Evolutionary conservation across 2,113 vertebrate genomes (phyloP), one percentile per base, ranked within the genome.

Genomic region (Tor tambroides): DNA sequence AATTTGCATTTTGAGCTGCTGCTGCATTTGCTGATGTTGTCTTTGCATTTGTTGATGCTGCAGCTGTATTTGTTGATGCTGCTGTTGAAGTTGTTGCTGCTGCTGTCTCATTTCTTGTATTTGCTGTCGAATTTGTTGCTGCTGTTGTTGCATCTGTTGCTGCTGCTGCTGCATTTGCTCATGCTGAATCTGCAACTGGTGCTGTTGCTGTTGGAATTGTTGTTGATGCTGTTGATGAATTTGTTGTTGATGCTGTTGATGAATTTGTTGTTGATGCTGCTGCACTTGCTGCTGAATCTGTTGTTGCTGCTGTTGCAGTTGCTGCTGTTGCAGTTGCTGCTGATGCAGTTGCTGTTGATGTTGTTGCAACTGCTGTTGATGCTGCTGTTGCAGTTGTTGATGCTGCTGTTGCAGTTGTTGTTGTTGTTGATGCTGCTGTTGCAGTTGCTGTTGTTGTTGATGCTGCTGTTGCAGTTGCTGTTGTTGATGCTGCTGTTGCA

Each of bases 1-100:
- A 88, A 95, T 95, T 84, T 95, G 95, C 93, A 95, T 93, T 91
- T 95, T 96, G 41, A 96, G 93, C 6, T 96, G 95, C 85, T 95
- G 95, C 86, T 95, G 95, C 94, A 95, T 95, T 72, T 95, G 94
- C 84, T 95, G 95, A 88, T 95, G 95, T 82, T 95, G 95, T 91
- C 93, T 90, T 91, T 95, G 95, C 93, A 95, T 94, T 82, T 95
- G 95, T 56, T 95, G 94, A 69, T 95, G 95, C 23, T 96, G 95
- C 88, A 95, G 92, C 87, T 95, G 94, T 80, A 95, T 94, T 86
- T 96, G 95, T 28, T 96, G 95, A 85, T 96, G 95, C 88, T 96
- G 95, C 86, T 94, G 94, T 88, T 95, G 95, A 30, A 95, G 93
- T 92, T 96, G 93, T 86, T 95, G 94, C 90, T 95, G 95, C 89